Conservation (phyloP, 2,797 vertebrate genomes). For the Carapus acus region DNA sequence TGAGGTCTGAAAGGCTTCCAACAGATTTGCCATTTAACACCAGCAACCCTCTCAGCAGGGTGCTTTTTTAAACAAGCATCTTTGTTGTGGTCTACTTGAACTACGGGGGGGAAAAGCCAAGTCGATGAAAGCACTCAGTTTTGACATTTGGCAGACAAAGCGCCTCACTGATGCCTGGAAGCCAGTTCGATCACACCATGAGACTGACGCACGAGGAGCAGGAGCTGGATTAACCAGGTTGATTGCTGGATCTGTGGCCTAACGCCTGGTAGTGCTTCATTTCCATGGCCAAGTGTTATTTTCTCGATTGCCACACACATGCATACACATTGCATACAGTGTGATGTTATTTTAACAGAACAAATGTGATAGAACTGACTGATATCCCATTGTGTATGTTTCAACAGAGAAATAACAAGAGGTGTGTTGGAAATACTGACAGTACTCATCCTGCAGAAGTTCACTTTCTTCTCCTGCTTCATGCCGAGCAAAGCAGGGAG, state of each 20-base stretch:
- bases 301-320: no score
- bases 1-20: conserved; percentile 24
- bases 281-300: conserved; percentile 28
- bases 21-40: conserved; percentile 41
- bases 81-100: conserved; percentile 22
- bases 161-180: conserved; percentile 27
- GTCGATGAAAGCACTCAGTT: conserved; percentile 44
- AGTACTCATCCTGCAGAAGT: conserved; percentile 17
- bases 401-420: no score
- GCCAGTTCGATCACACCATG: conserved; percentile 38
- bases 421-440: no score
- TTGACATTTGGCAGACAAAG: conserved; percentile 51
- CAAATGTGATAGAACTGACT: no score
- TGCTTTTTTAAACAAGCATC: conserved; percentile 32
- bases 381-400: no score
- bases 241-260: conserved; percentile 35
- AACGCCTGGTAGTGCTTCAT: conserved; percentile 22
- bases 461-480: conserved; percentile 23
- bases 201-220: conserved; percentile 37
- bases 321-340: conserved; percentile 17
- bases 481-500: conserved; percentile 34
- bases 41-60: conserved; percentile 35
- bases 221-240: conserved; percentile 13
- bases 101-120: conserved; percentile 20
- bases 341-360: no score